Percentiles rank a stretch among this genome's conserved stretches.
These are phyloP conservation scores for Oenanthe melanoleuca DNA, from an alignment of 2,113 vertebrate genomes.

Conservation along the genomic window DNA sequence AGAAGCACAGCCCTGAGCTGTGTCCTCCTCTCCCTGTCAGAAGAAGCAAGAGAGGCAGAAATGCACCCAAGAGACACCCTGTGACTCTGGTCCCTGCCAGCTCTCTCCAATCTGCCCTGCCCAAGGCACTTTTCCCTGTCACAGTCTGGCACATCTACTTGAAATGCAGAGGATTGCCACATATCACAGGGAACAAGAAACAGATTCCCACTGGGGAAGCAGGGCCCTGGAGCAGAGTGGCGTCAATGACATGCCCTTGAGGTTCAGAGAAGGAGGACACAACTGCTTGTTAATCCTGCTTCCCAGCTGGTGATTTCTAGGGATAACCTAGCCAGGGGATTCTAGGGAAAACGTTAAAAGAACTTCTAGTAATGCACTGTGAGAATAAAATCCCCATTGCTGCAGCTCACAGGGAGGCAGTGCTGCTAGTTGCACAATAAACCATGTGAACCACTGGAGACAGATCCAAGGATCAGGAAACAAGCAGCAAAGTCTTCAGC, in stretches of 20 bases:
- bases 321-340: slow-evolving; percentile 38
- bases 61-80: not conserved
- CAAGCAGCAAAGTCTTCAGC: not conserved
- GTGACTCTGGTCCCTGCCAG: not conserved
- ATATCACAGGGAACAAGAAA: slow-evolving; percentile 15
- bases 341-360: slow-evolving; percentile 17
- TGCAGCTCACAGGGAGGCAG: not conserved
- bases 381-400: not conserved
- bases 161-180: not conserved
- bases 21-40: not conserved
- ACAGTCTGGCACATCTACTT: slow-evolving; percentile 33
- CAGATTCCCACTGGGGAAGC: slow-evolving; percentile 15
- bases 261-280: slow-evolving; percentile 24
- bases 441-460: not conserved
- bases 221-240: not conserved
- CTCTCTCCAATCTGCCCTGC: not conserved
- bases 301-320: slow-evolving; percentile 51
- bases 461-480: not conserved
- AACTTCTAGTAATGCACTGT: not conserved
- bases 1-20: not conserved
- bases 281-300: slow-evolving; percentile 22
- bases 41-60: not conserved
- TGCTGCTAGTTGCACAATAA: not conserved
- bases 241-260: slow-evolving; percentile 5
- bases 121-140: not conserved